Evolutionary conservation across 2,797 vertebrate genomes (phyloP), one percentile per base, ranked within the genome.

Genomic region (Phrynocephalus guinanensis): DNA sequence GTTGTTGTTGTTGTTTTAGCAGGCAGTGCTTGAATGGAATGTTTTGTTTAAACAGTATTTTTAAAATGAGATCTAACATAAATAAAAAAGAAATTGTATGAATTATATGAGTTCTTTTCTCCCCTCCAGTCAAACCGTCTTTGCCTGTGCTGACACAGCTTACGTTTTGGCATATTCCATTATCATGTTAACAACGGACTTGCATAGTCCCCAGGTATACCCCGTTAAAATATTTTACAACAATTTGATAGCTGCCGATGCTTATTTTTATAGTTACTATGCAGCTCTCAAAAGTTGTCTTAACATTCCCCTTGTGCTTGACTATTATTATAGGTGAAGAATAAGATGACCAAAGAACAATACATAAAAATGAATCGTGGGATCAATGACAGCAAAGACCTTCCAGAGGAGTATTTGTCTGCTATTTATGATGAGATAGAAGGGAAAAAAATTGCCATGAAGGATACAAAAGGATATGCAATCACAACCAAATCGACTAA

Each of bases 281-380:
- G 24, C 7, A 91, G 70, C 24, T 90, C 63, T 92, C 67, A 86
- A 22, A 94, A 80, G 82, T 85, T 89, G n/a, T 89, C 79, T 79
- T 70, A 22, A 77, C 67, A 15, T 86, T 88, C 44, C 11, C 28
- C 20, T 33, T 33, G 1, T 0, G 33, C 90, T 38, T 86, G 84
- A 52, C 88, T 67, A 94, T 91, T 82, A 78, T 88, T 83, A 78
- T 88, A 99, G 99, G 98, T 99, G 85, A 99, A 99, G 95, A 99
- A 98, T 96, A 99, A 99, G 95, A 99, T 99, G 99, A 99, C 98
- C 2, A 99, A 99, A 96, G 98, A 99, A 81, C 98, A 99, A 92
- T 99, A 99, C 95, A 99, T 99, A 92, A 99, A 99, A 97, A 99
- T 99, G 99, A 99, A 99, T 93, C 97, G 98, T 3, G 99, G 99